Percentiles rank a stretch among this genome's conserved stretches.
These are phyloP conservation scores for Aphyosemion australe DNA, from an alignment of 2,113 vertebrate species.

Conservation along the genomic window DNA sequence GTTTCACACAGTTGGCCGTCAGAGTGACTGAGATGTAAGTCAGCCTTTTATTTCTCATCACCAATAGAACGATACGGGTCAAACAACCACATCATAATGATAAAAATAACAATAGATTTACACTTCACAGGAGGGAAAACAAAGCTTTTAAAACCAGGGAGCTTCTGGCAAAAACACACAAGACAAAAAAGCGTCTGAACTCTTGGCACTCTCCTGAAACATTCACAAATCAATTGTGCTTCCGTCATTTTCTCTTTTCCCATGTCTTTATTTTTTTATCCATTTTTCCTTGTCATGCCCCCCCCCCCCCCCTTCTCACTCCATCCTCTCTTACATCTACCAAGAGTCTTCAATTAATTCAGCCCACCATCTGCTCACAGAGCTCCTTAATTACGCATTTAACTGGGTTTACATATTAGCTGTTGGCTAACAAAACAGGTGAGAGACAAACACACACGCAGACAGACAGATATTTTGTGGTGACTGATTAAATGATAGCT, in stretches of 20 bases:
- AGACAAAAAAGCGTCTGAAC: conserved; percentile 43
- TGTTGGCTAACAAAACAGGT: conserved; percentile 66
- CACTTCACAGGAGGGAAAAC: conserved; percentile 4
- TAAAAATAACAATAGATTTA: conserved; percentile 33
- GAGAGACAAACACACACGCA: conserved; percentile 23
- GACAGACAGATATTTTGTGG: conserved; percentile 47
- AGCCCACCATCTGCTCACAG: conserved; percentile 63
- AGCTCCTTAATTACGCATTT: conserved; percentile 72
- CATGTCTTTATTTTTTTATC: not conserved
- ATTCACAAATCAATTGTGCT: conserved; percentile 47
- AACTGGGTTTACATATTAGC: conserved; percentile 66
- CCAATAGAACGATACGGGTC: conserved; percentile 2
- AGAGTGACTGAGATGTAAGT: not conserved
- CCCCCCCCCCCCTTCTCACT: conserved; percentile 15
- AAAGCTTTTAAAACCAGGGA: conserved; percentile 33
- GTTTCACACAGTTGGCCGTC: conserved; percentile 2
- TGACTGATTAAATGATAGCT: conserved; percentile 64
- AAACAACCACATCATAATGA: not conserved
- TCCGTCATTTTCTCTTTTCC: conserved; percentile 34
- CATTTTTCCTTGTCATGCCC: conserved; percentile 19
- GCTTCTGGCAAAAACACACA: conserved; percentile 26
- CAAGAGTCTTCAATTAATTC: conserved; percentile 66
- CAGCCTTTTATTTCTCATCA: not conserved
- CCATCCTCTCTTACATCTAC: conserved; percentile 39
- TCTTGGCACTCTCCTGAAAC: conserved; percentile 30